These are phyloP conservation scores for Acronicta alni DNA, from an alignment of 2,888 invertebrate genomes.

Conservation along the genomic window DNA sequence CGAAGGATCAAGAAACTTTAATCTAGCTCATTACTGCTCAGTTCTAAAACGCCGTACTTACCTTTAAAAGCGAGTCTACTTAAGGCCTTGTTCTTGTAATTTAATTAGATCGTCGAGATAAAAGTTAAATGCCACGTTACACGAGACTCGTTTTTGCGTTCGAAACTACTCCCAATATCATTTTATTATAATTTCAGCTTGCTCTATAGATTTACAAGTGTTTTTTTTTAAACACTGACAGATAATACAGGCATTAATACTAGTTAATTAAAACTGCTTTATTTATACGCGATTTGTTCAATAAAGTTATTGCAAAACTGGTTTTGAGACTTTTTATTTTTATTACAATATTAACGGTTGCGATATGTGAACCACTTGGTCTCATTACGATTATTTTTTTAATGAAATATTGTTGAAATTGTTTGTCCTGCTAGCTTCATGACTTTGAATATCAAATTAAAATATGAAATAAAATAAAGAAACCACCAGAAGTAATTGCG, in stretches of 20 bases:
- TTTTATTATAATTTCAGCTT: slow-evolving; percentile 61
- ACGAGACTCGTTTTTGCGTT: slow-evolving; percentile 67
- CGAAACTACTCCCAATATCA: slow-evolving; percentile 70
- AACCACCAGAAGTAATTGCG: background rate
- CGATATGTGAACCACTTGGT: slow-evolving; percentile 17
- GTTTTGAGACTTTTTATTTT: slow-evolving; percentile 29
- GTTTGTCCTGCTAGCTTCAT: background rate
- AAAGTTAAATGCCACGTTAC: slow-evolving; percentile 78
- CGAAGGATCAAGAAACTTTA: slow-evolving; percentile 81
- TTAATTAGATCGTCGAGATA: slow-evolving; percentile 81
- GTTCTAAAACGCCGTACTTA: slow-evolving; percentile 72
- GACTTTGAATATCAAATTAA: background rate
- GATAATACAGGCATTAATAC: slow-evolving; percentile 12
- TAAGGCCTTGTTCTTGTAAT: slow-evolving; percentile 73
- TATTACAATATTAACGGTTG: slow-evolving; percentile 15
- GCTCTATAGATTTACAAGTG: slow-evolving; percentile 23
- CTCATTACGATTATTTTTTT: slow-evolving; percentile 8
- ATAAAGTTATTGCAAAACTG: slow-evolving; percentile 39
- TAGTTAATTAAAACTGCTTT: slow-evolving; percentile 25
- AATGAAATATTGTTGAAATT: slow-evolving; percentile 12
- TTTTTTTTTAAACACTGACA: slow-evolving; percentile 25
- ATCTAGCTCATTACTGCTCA: slow-evolving; percentile 74
- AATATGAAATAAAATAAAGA: background rate
- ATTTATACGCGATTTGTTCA: slow-evolving; percentile 16
- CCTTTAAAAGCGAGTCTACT: slow-evolving; percentile 65